Base-by-base conservation (phyloP, 2,888 invertebrate species). In the Oscheius sp. region DNA sequence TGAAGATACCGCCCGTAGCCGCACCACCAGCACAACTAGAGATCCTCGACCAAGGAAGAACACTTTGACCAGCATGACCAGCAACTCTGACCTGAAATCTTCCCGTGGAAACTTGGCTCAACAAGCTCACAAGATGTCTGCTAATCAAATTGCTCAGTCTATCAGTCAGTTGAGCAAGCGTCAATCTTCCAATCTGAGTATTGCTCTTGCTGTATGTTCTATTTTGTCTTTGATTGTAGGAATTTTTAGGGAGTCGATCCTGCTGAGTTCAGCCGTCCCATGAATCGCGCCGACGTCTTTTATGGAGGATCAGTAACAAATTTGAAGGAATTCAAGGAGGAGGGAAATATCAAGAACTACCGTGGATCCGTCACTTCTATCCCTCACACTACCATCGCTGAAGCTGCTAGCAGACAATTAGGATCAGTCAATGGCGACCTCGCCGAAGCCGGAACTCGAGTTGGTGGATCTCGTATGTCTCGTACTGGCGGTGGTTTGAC, bases 261-360 rank as follows among this genome's bases (percentile, higher is more conserved):
- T 13, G 79, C 84, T 27, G 87, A 87, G 64, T 86, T 87, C 73
- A 29, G 76, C 2, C 76, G 84, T 5, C 87, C 87, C 13, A 56
- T 87, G 69, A 86, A 84, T 66, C 76, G 87, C 69, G 95, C 96
- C 88, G 98, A 98, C 90, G 96, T 97, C 87, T 97, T 98, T 91
- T 97, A 97, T 90, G 95, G 95, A 1, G 96, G 98, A 41, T 96
- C 96, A 59, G 94, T 98, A 27, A 92, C 93, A 76, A 94, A 97
- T 90, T 91, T 98, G 85, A 95, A 94, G 0, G 95, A 96, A 90
- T 96, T 93, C 90, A 84, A 88, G 41, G 78, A 85, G n/a, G 87
- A 87, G 63, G 86, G 76, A 52, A 77, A 75, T 68, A 76, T 79
- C 74, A 2, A 64, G 21, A 69, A 68, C 56, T 82, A 76, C 68